Conservation (phyloP, 2,113 vertebrate genomes). For the Collichthys lucidus region DNA sequence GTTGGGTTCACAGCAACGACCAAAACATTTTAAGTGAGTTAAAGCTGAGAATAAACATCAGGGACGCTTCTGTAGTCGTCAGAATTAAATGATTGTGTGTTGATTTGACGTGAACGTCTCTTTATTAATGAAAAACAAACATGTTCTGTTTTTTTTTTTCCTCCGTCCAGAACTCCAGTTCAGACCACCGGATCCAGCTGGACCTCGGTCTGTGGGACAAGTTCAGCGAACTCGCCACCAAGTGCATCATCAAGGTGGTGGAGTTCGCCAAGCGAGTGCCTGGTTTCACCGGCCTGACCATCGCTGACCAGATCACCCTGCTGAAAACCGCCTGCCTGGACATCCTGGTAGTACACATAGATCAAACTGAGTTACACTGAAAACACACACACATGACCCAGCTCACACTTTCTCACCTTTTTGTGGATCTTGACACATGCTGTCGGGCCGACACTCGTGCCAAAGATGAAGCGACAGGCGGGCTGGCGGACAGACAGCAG, state of each 20-base stretch:
- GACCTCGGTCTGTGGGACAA: conserved; percentile 99
- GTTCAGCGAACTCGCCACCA: conserved; percentile 98
- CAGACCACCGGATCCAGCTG: conserved; percentile 94
- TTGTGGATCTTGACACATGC: background rate
- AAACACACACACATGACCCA: background rate
- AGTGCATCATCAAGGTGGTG: conserved; percentile 99
- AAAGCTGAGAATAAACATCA: background rate
- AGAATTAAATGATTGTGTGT: too few relatives aligned
- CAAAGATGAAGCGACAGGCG: conserved; percentile 5
- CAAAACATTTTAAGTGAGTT: too few relatives aligned
- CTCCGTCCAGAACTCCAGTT: conserved; percentile 90
- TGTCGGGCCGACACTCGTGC: background rate
- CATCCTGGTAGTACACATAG: conserved; percentile 85
- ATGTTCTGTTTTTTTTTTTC: conserved; percentile 36
- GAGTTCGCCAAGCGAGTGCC: conserved; percentile 98
- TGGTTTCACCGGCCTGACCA: conserved; percentile 95
- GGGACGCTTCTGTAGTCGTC: background rate
- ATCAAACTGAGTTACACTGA: background rate
- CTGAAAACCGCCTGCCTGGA: conserved; percentile 96
- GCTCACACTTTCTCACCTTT: conserved; percentile 10
- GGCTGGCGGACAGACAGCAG: background rate
- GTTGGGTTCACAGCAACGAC: too few relatives aligned
- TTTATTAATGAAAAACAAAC: conserved; percentile 49
- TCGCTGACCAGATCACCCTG: conserved; percentile 96
- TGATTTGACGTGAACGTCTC: background rate